Percentiles rank a stretch among this genome's conserved stretches.
Conservation (phyloP, 2,797 vertebrate species). For the Platalea minor region DNA sequence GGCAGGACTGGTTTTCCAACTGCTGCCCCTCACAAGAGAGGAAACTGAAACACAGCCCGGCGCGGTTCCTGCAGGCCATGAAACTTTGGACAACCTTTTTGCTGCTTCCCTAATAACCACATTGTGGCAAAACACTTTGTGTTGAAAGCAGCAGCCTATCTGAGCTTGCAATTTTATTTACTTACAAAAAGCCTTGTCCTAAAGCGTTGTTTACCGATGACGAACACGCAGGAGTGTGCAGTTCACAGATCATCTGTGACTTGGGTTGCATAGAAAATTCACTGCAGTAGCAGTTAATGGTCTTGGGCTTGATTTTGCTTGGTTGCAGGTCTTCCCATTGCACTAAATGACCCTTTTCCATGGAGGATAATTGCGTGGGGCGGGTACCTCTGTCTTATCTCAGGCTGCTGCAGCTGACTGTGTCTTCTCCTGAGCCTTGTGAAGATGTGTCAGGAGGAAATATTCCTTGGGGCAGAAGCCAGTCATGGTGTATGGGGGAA, state of each 20-base stretch:
- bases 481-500: rapidly evolving
- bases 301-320: not conserved
- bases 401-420: not conserved
- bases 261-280: not conserved
- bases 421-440: not conserved
- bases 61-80: not conserved
- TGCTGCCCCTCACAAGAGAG: not conserved
- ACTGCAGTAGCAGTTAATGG: not conserved
- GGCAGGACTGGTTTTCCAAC: not conserved
- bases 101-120: not conserved
- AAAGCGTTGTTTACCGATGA: not conserved
- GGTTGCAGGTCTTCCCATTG: not conserved
- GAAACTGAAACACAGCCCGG: not conserved
- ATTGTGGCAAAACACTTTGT: rapidly evolving
- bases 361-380: not conserved
- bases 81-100: not conserved
- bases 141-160: not conserved
- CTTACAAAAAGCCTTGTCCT: not conserved
- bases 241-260: not conserved
- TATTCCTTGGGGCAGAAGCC: not conserved
- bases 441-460: not conserved
- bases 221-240: rapidly evolving
- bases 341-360: not conserved
- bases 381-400: not conserved
- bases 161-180: not conserved